Base-by-base conservation (phyloP, 1,140 invertebrate species). In the Brachionus rubens region DNA sequence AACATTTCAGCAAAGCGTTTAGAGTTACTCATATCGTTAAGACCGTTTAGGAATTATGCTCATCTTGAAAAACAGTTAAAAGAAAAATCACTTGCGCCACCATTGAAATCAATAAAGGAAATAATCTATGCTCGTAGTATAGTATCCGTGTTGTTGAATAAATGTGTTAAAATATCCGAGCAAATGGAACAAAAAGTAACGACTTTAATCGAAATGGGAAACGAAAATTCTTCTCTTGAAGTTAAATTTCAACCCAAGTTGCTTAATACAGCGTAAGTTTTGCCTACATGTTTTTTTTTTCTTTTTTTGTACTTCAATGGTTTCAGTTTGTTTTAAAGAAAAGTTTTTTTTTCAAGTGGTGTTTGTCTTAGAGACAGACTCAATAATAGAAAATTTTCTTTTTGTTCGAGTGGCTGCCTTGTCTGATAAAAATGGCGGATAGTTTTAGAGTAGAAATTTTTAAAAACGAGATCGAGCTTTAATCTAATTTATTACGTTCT, bases 271-370 rank as follows among this genome's bases (percentile, higher is more conserved):
- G 78, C 81, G 82, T 85, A 33, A 59, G 54, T 59, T 78, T 67
- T 77, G 7, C 43, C 48, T 30, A 14, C 47, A 10, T 75, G 16
- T 72, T 56, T 59, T 9, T 50, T 14, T 0, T 19, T 56, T 3
- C 0, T n/a, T 30, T 52, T 47, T 62, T 76, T 77, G 14, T 52
- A 70, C 19, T 43, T 24, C 75, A 12, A 12, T 68, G 67, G 77
- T 26, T 77, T 82, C 92, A 93, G 21, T 26, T 7, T 9, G 54
- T n/a, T 36, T 59, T 33, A 1, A 19, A n/a, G 21, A 14, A 54
- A 54, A 94, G 40, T 83, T 88, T 87, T 93, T 62, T 16, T 14
- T 24, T 93, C 0, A 96, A 96, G 86, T 96, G n/a, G n/a, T n/a
- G n/a, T n/a, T n/a, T n/a, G n/a, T n/a, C n/a, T n/a, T n/a, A n/a